Conservation (phyloP, 2,113 vertebrate species). For the Sclerurus mexicanus region DNA sequence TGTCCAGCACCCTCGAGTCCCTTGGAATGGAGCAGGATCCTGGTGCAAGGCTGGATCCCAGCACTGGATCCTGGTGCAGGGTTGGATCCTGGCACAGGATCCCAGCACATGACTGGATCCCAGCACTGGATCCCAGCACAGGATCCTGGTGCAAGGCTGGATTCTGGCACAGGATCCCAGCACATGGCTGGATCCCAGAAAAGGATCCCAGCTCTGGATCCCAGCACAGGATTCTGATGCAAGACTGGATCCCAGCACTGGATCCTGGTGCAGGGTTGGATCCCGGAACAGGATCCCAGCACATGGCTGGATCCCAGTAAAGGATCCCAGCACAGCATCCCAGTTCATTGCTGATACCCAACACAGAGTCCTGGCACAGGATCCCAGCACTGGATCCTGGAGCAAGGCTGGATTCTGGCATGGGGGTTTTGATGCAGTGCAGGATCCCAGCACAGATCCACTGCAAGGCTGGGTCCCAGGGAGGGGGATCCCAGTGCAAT, state of each 20-base stretch:
- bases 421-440: no score
- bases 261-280: neutral
- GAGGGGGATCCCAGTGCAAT: neutral
- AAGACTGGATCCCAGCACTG: no score
- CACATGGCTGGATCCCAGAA: no score
- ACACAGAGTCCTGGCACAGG: neutral
- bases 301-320: neutral
- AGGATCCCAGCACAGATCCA: neutral
- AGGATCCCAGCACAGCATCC: neutral
- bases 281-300: neutral
- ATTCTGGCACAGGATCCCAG: neutral
- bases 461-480: neutral
- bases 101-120: neutral
- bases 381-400: neutral
- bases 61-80: neutral
- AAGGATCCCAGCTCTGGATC: neutral
- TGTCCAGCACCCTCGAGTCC: neutral
- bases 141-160: no score
- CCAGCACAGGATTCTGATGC: no score
- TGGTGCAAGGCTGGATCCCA: no score
- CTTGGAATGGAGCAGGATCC: neutral
- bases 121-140: neutral
- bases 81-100: neutral
- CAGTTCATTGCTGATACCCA: neutral
- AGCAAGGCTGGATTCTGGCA: neutral